Evolutionary conservation across 2,113 vertebrate genomes (phyloP), one percentile per base, ranked within the genome.

Genomic region (Actinemys pallida): DNA sequence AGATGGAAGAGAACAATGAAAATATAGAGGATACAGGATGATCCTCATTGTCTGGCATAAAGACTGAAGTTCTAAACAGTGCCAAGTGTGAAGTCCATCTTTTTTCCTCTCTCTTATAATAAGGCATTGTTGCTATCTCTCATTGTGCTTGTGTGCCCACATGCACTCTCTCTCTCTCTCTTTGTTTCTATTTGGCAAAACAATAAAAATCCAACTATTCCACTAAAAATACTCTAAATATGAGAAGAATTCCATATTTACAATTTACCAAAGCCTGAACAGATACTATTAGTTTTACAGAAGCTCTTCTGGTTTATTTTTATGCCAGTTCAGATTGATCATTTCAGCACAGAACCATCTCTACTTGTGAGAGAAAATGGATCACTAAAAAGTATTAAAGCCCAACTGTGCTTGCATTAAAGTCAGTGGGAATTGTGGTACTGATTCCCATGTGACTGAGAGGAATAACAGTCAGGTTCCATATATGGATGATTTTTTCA

Each of bases 241-340:
- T 35, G 31, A 65, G 59, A 35, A 65, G 29, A 65, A 35, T 65
- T 65, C 59, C 59, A 65, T 65, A 65, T 65, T 35, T 65, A 17
- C 59, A 65, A 35, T 13, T 65, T 35, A 8, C 14, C 29, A 65
- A 35, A 65, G 31, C 14, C 59, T 65, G 31, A 65, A 65, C 29
- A 65, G 31, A 65, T 31, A 16, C 20, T 19, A 75, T 0, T 59
- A 0, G 0, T 1, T 79, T 86, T 89, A 24, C 6, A 56, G 14
- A 87, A 72, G 1, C 6, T 76, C 57, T 84, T 84, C 31, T 85
- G 1, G 2, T 25, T 35, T 42, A 17, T 1, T 78, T 52, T 9
- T 10, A 56, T 83, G 27, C 1, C 8, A 17, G 13, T 50, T 72
- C 57, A 69, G 0, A 25, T 84, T 80, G 82, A 0, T 4, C 9